Evolutionary conservation across 1,140 invertebrate species (phyloP), one percentile per base, ranked within the genome.

Genomic region (Drosophila rufa): DNA sequence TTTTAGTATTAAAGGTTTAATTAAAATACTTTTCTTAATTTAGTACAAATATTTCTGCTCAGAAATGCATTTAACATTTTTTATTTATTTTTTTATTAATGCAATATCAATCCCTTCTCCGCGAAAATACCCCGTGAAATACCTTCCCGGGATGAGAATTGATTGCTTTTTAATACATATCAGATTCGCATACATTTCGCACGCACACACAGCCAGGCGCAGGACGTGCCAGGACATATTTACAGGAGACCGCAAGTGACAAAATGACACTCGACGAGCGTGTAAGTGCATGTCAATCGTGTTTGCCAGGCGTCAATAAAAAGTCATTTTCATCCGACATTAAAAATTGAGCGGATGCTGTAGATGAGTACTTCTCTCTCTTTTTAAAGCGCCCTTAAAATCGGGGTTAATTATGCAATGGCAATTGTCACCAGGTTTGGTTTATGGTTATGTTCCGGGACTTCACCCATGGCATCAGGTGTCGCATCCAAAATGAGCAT

Each of bases 261-360:
- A 53, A 75, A 76, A 64, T 75, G 79, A 66, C 62, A 67, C 58
- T 84, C 68, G 64, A 62, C 68, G 74, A 56, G 59, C 79, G 51
- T 76, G 70, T 82, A 76, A 86, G 83, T 86, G 70, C 70, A 82
- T 80, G 83, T 80, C 82, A 82, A 86, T 86, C 82, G 79, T 77
- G 62, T 85, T 83, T 84, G 67, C 47, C 61, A 40, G 56, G 59
- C 82, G 59, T 61, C 75, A 75, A 83, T 77, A 69, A 84, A 83
- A 84, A 67, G 60, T 56, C 53, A 85, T 82, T 82, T 83, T 76
- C 78, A 79, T 82, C 73, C 40, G 70, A 27, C 69, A 66, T 64
- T 64, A 82, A 79, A 80, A 68, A 48, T 45, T 47, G 57, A 48
- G 58, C 8, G 36, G 48, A 60, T 59, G 73, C 38, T 50, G 36